Percentiles rank a stretch among this genome's conserved stretches.
phyloP scores from a whole-genome alignment of 2,797 vertebrate genomes.

The Typhlichthys eigenmanni region DNA sequence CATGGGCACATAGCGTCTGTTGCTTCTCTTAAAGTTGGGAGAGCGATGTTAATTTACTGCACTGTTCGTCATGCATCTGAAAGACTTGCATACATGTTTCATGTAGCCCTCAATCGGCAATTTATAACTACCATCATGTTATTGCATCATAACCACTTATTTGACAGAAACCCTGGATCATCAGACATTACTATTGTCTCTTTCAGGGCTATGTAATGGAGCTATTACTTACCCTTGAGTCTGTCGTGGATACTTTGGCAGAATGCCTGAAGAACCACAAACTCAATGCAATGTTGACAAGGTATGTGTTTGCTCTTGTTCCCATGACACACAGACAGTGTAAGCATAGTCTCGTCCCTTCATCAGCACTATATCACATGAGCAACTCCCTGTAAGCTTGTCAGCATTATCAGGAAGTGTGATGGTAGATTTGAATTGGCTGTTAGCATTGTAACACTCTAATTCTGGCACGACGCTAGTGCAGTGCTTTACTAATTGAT shows the following conservation, averaged over 20 bases:
- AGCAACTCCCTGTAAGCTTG: too few relatives aligned
- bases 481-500: too few relatives aligned
- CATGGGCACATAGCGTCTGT: too few relatives aligned
- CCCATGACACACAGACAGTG: background rate
- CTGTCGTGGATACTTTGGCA: conserved; percentile 95
- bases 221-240: conserved; percentile 92
- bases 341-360: background rate
- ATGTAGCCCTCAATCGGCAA: conserved; percentile 5
- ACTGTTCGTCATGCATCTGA: background rate
- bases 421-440: too few relatives aligned
- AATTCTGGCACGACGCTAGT: background rate
- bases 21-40: too few relatives aligned
- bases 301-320: conserved; percentile 71
- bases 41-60: too few relatives aligned
- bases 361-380: too few relatives aligned
- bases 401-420: too few relatives aligned
- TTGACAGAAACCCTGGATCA: background rate
- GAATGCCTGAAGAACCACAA: conserved; percentile 96
- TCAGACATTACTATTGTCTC: conserved; percentile 7
- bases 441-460: background rate
- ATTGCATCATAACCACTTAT: too few relatives aligned
- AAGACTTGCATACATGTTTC: background rate
- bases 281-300: conserved; percentile 87
- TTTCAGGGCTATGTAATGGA: conserved; percentile 96
- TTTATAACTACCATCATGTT: too few relatives aligned